These are phyloP conservation scores for Meriones psammophilus DNA, from an alignment of 2,797 vertebrate genomes.

Conservation along the genomic window DNA sequence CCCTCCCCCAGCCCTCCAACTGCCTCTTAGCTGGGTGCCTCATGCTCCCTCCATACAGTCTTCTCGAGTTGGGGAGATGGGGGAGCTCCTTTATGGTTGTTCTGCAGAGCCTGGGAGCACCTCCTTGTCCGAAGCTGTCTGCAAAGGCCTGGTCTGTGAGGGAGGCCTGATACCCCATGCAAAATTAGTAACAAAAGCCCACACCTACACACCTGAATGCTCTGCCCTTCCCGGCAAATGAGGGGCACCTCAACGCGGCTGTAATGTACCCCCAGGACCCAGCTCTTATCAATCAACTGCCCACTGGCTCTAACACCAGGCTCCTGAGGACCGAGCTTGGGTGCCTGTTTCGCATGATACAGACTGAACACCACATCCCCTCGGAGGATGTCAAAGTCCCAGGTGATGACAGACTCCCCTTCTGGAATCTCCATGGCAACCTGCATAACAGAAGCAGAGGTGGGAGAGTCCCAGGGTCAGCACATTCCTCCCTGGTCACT, in stretches of 20 bases:
- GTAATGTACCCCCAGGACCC: constrained; percentile 89
- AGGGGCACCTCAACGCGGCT: constrained; percentile 89
- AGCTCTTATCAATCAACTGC: constrained; percentile 87
- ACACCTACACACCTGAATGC: constrained; percentile 89
- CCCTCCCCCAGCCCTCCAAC: too few species aligned
- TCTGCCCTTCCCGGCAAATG: constrained; percentile 91
- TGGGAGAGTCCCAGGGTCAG: neutral
- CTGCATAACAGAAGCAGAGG: constrained; percentile 74
- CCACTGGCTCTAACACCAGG: constrained; percentile 68
- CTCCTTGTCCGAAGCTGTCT: neutral
- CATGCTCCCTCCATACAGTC: neutral
- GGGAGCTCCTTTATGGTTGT: too few species aligned
- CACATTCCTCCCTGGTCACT: too few species aligned
- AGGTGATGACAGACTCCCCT: constrained; percentile 90
- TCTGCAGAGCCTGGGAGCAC: neutral
- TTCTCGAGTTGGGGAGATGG: too few species aligned
- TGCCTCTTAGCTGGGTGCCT: neutral
- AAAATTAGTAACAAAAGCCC: neutral
- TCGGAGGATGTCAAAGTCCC: constrained; percentile 92
- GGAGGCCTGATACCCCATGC: neutral
- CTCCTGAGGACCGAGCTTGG: constrained; percentile 80
- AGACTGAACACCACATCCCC: constrained; percentile 92
- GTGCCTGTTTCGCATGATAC: constrained; percentile 89
- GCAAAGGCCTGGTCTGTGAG: neutral
- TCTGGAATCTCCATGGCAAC: constrained; percentile 89